phyloP scores from a whole-genome alignment of 2,113 vertebrate species.

The Scartelaos histophorus region DNA sequence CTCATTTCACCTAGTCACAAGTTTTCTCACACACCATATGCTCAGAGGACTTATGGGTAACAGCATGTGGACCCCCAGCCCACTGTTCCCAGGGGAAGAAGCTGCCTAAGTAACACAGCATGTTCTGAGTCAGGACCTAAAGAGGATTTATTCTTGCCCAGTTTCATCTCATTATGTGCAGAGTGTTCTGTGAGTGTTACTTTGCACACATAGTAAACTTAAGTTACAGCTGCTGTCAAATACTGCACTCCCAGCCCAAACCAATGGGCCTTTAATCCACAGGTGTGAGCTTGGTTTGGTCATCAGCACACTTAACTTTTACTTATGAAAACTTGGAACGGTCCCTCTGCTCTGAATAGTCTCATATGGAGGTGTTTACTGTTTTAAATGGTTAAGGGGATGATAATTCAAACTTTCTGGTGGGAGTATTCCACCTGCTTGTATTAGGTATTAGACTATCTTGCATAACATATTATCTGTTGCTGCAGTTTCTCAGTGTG shows the following conservation, averaged over 20 bases:
- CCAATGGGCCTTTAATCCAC: neutral
- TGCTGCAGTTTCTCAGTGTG: neutral
- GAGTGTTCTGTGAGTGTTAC: slow-evolving; percentile 22
- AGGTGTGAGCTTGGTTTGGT: slow-evolving; percentile 12
- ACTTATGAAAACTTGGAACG: neutral
- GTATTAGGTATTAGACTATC: too few species aligned
- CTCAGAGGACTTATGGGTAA: slow-evolving; percentile 19
- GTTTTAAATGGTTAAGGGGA: neutral
- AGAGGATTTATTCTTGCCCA: slow-evolving; percentile 24
- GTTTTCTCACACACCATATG: slow-evolving; percentile 11
- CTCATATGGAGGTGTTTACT: neutral
- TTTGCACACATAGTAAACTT: slow-evolving; percentile 26
- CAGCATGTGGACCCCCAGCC: slow-evolving; percentile 14
- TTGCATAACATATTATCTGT: neutral
- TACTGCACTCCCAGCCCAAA: slow-evolving; percentile 12
- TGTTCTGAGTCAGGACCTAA: slow-evolving; percentile 4
- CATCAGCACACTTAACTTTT: neutral
- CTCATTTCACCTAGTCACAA: slow-evolving; percentile 22
- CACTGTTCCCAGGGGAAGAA: slow-evolving; percentile 21
- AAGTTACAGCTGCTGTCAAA: slow-evolving; percentile 30
- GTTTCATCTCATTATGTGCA: slow-evolving; percentile 22
- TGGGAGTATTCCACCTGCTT: too few species aligned
- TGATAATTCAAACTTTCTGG: too few species aligned
- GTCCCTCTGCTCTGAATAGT: neutral
- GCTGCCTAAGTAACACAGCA: slow-evolving; percentile 19